Conservation (phyloP, 2,797 vertebrate species). For the Galagoides demidoff region DNA sequence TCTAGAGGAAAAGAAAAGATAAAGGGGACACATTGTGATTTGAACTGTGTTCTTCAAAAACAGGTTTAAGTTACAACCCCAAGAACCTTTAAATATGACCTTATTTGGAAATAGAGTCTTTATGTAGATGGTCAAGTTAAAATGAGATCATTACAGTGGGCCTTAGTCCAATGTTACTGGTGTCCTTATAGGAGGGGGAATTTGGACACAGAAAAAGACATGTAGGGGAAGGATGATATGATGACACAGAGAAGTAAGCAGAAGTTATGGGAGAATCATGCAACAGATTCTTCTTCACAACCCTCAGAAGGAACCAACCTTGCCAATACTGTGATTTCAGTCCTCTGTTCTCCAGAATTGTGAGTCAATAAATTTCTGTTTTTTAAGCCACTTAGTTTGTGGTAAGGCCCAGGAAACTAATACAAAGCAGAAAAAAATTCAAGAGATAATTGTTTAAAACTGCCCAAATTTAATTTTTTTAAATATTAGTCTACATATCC, state of each 20-base stretch:
- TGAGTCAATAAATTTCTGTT: not conserved
- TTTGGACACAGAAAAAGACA: not conserved
- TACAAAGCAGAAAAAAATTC: not conserved
- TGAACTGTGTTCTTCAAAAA: not conserved
- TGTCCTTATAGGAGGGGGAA: not conserved
- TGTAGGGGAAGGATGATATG: not conserved
- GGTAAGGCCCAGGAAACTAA: not conserved
- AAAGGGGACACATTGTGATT: not conserved
- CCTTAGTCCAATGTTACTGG: not conserved
- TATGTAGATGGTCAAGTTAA: not conserved
- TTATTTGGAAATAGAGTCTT: not conserved
- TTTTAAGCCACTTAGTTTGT: not conserved
- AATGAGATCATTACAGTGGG: not conserved
- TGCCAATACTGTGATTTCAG: not conserved
- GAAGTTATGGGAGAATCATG: not conserved
- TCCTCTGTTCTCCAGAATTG: not conserved
- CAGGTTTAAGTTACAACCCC: not conserved
- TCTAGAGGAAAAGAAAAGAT: not conserved
- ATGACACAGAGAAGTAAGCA: not conserved
- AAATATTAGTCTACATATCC: not conserved
- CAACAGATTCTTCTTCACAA: not conserved
- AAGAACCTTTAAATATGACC: not conserved
- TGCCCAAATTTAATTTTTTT: conserved; percentile 18
- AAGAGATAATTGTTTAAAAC: not conserved
- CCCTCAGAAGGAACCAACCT: not conserved